These are phyloP conservation scores for Neoarius graeffei DNA, from an alignment of 2,113 vertebrate species.

Conservation along the genomic window DNA sequence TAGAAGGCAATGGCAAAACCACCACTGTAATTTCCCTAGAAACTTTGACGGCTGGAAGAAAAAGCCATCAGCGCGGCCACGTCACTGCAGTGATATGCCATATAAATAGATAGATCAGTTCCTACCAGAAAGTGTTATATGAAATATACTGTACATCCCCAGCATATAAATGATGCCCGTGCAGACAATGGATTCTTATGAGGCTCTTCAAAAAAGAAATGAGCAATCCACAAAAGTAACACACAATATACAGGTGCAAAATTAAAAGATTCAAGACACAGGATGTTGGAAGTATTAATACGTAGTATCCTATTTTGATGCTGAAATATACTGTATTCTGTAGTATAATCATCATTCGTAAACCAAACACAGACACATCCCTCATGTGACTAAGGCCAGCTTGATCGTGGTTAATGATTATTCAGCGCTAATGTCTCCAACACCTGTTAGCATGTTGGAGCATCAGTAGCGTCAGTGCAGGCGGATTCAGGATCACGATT, in stretches of 20 bases:
- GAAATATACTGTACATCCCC: not conserved
- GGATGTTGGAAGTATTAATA: not conserved
- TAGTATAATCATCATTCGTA: not conserved
- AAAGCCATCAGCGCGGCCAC: no score
- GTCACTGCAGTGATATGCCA: no score
- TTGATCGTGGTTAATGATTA: constrained; percentile 41
- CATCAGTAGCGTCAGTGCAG: constrained; percentile 31
- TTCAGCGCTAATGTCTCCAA: constrained; percentile 40
- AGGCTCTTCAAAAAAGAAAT: not conserved
- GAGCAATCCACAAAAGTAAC: not conserved
- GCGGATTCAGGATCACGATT: constrained; percentile 40
- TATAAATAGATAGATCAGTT: not conserved
- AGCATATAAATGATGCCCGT: not conserved
- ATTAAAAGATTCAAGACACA: not conserved
- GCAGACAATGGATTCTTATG: not conserved
- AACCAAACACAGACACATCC: not conserved
- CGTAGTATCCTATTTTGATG: not conserved
- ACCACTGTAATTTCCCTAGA: no score
- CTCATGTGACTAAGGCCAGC: constrained; percentile 24
- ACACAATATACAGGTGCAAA: not conserved
- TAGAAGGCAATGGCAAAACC: no score
- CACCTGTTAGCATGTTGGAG: constrained; percentile 40
- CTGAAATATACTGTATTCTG: not conserved
- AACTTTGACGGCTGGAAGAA: no score
- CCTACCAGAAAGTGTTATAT: not conserved